A percentile compares a stretch with the other conserved stretches of the same genome.
These are phyloP conservation scores for Panthera leo DNA, from an alignment of 2,113 vertebrate species.

Conservation along the genomic window DNA sequence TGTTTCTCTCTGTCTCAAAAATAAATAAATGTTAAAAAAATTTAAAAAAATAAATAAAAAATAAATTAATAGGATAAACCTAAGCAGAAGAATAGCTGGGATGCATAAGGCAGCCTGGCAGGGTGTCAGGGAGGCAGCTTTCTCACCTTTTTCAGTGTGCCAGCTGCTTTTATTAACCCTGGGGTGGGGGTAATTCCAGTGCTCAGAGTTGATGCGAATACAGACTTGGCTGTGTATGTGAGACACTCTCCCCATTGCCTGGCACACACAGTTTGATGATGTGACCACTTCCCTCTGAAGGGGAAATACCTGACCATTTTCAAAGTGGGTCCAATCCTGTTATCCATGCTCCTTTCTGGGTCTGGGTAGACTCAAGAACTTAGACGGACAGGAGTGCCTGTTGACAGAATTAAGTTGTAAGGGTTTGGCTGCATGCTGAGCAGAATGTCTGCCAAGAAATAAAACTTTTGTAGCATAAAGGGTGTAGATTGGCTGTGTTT, in stretches of 20 bases:
- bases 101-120: background rate
- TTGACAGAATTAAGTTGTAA: background rate
- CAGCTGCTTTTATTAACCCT: background rate
- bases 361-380: background rate
- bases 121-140: background rate
- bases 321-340: background rate
- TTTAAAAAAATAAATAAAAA: too few species aligned
- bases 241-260: background rate
- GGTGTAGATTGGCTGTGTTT: background rate
- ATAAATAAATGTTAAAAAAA: too few species aligned
- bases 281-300: background rate
- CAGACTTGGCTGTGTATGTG: background rate
- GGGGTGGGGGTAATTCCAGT: background rate
- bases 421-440: background rate
- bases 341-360: background rate
- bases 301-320: background rate
- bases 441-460: background rate
- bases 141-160: background rate
- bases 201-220: background rate
- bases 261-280: background rate
- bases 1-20: too few species aligned
- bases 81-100: background rate
- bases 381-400: background rate
- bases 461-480: background rate
- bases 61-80: background rate